Base-by-base conservation (phyloP, 37 sponge, comb jelly and placozoan species). In the Corticium candelabrum region DNA sequence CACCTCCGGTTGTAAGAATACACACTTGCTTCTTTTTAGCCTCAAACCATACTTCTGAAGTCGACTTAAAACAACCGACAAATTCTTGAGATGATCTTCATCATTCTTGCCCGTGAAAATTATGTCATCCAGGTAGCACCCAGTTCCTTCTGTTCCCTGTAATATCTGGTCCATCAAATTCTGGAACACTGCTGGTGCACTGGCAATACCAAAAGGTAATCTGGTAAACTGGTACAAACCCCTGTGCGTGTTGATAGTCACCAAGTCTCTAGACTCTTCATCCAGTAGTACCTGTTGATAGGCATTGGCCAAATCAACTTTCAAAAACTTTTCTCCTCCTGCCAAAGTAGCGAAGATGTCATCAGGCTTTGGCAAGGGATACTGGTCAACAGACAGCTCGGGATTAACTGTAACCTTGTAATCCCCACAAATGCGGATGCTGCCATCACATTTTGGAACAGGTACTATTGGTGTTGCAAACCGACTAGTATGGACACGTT, bases 361-460 rank as follows among this genome's bases (percentile, higher is more conserved):
- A 1, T 2, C 69, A 31, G 2, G 69, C 2, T 68, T 68, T 2
- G 69, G 69, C 2, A 74, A 27, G 1, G n/a, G n/a, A n/a, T n/a
- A n/a, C n/a, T n/a, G n/a, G n/a, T n/a, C n/a, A n/a, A n/a, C n/a
- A n/a, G n/a, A n/a, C n/a, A n/a, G n/a, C n/a, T n/a, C n/a, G n/a
- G n/a, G n/a, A n/a, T n/a, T n/a, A n/a, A n/a, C n/a, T 34, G 69
- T 68, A 1, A 68, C 69, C 33, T 76, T 75, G 81, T 82, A 83
- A 35, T 84, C 85, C 39, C 85, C 85, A 83, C 85, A 84, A 7
- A 84, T 38, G 2, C 85, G 57, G 21, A 84, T 40, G 35, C 75
- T 38, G 31, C 77, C 80, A 75, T 81, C 67, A 7, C 27, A 29
- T 34, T 85, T 85, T 38, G 68, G 35, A 80, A 83, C 76, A 34